Evolutionary conservation across 2,113 vertebrate genomes (phyloP), one percentile per base, ranked within the genome.

Genomic region (Melanerpes formicivorus): DNA sequence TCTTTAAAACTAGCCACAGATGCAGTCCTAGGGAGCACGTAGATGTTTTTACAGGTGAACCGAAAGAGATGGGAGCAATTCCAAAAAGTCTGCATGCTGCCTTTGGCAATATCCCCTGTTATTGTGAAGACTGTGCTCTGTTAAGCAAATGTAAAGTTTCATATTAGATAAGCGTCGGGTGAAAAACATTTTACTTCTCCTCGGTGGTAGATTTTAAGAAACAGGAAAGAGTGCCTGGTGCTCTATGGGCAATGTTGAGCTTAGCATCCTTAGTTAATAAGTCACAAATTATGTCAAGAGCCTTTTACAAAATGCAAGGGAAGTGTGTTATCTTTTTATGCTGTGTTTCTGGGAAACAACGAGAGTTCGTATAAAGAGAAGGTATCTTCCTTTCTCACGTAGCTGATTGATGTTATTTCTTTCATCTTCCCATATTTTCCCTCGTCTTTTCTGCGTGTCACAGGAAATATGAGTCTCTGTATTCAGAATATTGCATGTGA

Each of bases 1-100:
- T 98, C 97, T 98, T 98, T 97, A 98, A 97, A 98, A 97, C 97
- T 98, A 98, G 97, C 97, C 97, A 97, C 98, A 98, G 98, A 98
- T 98, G 98, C 97, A 97, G 95, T 98, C 97, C 97, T 98, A 97
- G 97, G 97, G 98, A 98, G 98, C 97, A 97, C 93, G 95, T 98
- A 98, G 97, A 98, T 98, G 98, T 98, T 98, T 98, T 98, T 97
- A 98, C 98, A 98, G 98, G 98, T 98, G 98, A 98, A 98, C 97
- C 97, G 97, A 98, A 97, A 98, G 97, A 98, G 97, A 97, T 98
- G 98, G 98, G 98, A 98, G 94, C 97, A 90, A 90, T 96, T 98
- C 98, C 98, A 98, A 96, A 96, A 97, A 96, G 97, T 98, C 97
- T 97, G 97, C 98, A 96, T 95, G 98, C 97, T 97, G 98, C 97